These are phyloP conservation scores for Netelia melanura DNA, from an alignment of 2,888 invertebrate species.

Conservation along the genomic window DNA sequence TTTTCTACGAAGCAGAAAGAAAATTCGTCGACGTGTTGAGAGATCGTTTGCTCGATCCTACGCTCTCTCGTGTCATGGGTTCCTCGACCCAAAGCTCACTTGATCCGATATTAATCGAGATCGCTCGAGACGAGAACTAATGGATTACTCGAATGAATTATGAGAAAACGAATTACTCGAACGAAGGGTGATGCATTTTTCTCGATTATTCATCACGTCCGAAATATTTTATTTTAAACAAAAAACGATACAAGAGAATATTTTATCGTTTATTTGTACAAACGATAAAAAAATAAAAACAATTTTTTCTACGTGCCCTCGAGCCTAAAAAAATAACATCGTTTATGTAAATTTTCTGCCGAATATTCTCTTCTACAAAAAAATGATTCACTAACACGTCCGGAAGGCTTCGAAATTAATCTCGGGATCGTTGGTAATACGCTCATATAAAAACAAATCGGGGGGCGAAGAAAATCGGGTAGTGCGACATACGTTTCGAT, in stretches of 20 bases:
- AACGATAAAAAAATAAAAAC: too few species aligned
- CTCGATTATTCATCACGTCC: too few species aligned
- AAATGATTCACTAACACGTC: too few species aligned
- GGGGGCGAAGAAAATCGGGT: conserved; percentile 25
- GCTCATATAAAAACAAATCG: background rate
- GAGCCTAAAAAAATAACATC: too few species aligned
- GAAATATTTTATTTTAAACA: too few species aligned
- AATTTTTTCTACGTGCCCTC: too few species aligned
- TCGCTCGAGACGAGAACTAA: conserved; percentile 46
- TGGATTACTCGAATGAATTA: conserved; percentile 58
- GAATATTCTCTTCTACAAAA: too few species aligned
- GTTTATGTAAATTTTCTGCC: too few species aligned
- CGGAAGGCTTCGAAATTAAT: too few species aligned
- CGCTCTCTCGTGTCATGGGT: conserved; percentile 60
- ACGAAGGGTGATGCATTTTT: too few species aligned
- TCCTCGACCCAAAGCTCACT: conserved; percentile 72
- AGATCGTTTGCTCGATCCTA: conserved; percentile 14
- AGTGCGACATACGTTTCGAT: conserved; percentile 43
- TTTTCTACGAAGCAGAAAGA: background rate
- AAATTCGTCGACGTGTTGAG: conserved; percentile 14
- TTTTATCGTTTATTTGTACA: too few species aligned
- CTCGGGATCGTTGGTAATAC: background rate
- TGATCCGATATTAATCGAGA: conserved; percentile 74
- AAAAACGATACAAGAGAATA: too few species aligned
- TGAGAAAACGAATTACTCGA: background rate